phyloP scores from a whole-genome alignment of 2,797 vertebrate genomes.

The Valencia hispanica region DNA sequence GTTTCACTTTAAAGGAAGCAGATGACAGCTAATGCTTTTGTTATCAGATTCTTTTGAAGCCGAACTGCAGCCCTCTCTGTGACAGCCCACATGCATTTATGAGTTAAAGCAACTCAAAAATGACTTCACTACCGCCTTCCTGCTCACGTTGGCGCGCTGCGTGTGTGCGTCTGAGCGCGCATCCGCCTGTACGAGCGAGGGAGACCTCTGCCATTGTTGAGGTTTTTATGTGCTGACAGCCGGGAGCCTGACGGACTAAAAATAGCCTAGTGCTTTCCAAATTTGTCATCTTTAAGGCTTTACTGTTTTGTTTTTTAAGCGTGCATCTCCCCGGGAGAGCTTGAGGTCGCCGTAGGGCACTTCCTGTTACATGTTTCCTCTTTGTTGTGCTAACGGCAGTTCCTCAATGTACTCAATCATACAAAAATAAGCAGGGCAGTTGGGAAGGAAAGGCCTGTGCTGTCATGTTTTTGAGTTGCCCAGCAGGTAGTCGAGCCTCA shows the following conservation, averaged over 20 bases:
- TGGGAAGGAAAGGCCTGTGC: slow-evolving; percentile 36
- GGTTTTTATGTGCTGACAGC: slow-evolving; percentile 73
- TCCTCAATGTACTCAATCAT: slow-evolving; percentile 19
- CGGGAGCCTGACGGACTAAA: slow-evolving; percentile 70
- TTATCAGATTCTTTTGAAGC: slow-evolving; percentile 60
- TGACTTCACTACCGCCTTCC: slow-evolving; percentile 28
- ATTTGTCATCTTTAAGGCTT: slow-evolving; percentile 70
- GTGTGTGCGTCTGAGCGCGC: slow-evolving; percentile 17
- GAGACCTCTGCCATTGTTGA: slow-evolving; percentile 76
- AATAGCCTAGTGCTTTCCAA: slow-evolving; percentile 76
- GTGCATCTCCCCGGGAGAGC: slow-evolving; percentile 61
- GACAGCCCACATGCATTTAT: slow-evolving; percentile 36
- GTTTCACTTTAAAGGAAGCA: slow-evolving; percentile 59
- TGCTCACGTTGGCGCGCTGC: slow-evolving; percentile 17
- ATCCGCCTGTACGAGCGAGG: slow-evolving; percentile 40
- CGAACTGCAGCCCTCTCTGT: slow-evolving; percentile 27
- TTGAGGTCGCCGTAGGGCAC: slow-evolving; percentile 58
- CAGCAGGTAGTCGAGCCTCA: slow-evolving; percentile 39
- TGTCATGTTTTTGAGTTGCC: slow-evolving; percentile 42
- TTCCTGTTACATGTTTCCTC: slow-evolving; percentile 72
- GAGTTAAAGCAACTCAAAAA: slow-evolving; percentile 40
- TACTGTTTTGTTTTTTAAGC: slow-evolving; percentile 60
- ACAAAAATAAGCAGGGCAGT: slow-evolving; percentile 38
- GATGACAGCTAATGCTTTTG: slow-evolving; percentile 66
- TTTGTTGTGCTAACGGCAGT: slow-evolving; percentile 24